Percentiles rank a stretch among this genome's conserved stretches.
These are phyloP conservation scores for Halisarca cf. caerulea DNA, from an alignment of 37 sponge, comb jelly and placozoan genomes.

Conservation along the genomic window DNA sequence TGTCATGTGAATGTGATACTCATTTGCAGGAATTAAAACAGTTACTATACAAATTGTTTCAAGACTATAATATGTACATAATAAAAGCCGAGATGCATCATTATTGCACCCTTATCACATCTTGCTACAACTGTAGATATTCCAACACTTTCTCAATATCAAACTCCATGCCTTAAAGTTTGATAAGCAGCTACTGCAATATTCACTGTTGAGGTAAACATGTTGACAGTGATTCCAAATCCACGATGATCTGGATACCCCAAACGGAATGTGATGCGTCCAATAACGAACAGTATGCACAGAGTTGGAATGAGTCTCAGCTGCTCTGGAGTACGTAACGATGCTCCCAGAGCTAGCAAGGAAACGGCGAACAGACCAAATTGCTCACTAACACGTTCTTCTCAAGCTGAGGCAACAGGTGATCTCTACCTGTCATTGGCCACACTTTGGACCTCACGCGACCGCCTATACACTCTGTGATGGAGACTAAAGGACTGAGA, in stretches of 20 bases:
- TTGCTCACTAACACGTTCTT: conserved; percentile 69
- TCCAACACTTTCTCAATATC: too few relatives aligned
- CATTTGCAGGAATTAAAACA: too few relatives aligned
- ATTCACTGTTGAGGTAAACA: background rate
- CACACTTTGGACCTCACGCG: background rate
- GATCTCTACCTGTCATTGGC: conserved; percentile 56
- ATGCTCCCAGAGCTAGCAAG: conserved; percentile 22
- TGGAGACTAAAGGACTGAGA: background rate
- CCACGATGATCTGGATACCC: conserved; percentile 59
- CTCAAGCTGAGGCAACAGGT: conserved; percentile 15
- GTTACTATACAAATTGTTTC: too few relatives aligned
- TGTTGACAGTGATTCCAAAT: conserved; percentile 46
- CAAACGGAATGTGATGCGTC: conserved; percentile 52
- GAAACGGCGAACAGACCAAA: background rate
- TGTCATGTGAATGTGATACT: too few relatives aligned
- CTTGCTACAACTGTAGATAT: too few relatives aligned
- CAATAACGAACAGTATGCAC: conserved; percentile 27
- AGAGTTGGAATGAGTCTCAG: conserved; percentile 59
- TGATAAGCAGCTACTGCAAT: background rate
- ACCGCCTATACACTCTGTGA: background rate
- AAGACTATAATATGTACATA: too few relatives aligned
- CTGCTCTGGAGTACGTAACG: conserved; percentile 31
- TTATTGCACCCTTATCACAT: too few relatives aligned
- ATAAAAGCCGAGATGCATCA: too few relatives aligned
- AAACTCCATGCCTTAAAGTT: background rate